phyloP scores from a whole-genome alignment of 2,888 invertebrate species.

The Onthophagus sagittarius region DNA sequence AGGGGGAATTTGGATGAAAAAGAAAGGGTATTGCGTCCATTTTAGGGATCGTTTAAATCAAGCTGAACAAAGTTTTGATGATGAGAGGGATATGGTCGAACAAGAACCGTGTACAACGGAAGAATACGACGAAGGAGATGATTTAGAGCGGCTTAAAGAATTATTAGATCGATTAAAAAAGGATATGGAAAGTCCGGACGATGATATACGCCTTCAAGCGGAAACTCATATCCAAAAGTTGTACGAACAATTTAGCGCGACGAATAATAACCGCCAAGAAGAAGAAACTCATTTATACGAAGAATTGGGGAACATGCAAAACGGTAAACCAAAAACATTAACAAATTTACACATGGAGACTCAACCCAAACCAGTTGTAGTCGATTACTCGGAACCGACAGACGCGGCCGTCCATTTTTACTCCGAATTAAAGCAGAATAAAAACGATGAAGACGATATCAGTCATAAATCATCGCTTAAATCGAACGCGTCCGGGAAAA shows the following conservation, averaged over 20 bases:
- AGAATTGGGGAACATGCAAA: conserved; percentile 54
- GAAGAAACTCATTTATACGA: conserved; percentile 49
- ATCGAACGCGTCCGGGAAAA: conserved; percentile 51
- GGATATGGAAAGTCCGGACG: conserved; percentile 67
- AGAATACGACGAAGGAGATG: conserved; percentile 56
- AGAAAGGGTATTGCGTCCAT: conserved; percentile 54
- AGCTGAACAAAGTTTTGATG: conserved; percentile 55
- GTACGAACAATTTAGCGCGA: conserved; percentile 67
- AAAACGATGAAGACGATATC: conserved; percentile 31
- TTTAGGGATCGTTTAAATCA: conserved; percentile 54
- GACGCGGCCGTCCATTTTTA: conserved; percentile 55
- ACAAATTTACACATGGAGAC: conserved; percentile 43
- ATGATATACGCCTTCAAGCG: conserved; percentile 61
- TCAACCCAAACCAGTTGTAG: conserved; percentile 45
- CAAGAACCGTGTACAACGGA: conserved; percentile 34
- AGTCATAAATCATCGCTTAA: conserved; percentile 23
- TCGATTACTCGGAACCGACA: conserved; percentile 56
- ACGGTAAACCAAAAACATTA: conserved; percentile 56
- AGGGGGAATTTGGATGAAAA: conserved; percentile 56
- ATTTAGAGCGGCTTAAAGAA: conserved; percentile 73
- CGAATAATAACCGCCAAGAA: conserved; percentile 52
- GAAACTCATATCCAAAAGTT: conserved; percentile 73
- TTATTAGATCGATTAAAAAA: conserved; percentile 64
- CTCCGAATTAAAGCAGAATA: conserved; percentile 53
- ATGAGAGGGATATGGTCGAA: conserved; percentile 49